Evolutionary conservation across 1,140 invertebrate species (phyloP).

Genomic region (Zeugodacus cucurbitae): DNA sequence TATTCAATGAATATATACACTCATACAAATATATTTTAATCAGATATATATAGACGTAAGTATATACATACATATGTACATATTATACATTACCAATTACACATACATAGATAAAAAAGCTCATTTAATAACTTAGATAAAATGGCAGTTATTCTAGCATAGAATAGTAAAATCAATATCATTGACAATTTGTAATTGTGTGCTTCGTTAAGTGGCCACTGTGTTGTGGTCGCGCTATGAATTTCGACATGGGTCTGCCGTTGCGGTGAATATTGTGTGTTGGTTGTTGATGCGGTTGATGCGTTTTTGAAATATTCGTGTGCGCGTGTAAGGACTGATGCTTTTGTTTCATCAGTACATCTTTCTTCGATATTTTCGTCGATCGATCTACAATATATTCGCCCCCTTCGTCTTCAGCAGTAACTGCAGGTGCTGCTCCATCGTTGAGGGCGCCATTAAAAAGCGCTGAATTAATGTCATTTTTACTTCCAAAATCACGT

Average conservation of each 20-base stretch:
- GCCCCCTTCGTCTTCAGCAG: not conserved
- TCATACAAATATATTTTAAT: slow-evolving; percentile 28
- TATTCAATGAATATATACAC: not conserved
- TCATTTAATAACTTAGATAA: slow-evolving; percentile 7
- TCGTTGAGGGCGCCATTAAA: not conserved
- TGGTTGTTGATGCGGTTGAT: not conserved
- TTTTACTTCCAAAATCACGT: not conserved
- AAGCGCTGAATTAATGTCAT: not conserved
- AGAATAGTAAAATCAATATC: slow-evolving; percentile 13
- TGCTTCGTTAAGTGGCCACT: not conserved
- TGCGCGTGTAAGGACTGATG: not conserved
- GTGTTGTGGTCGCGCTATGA: slow-evolving; percentile 12
- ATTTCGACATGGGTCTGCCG: not conserved
- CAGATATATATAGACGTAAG: not conserved
- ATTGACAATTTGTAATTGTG: slow-evolving; percentile 9
- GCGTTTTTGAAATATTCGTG: not conserved
- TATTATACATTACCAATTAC: not conserved
- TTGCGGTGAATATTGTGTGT: not conserved
- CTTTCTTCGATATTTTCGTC: not conserved
- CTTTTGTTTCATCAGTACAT: not conserved
- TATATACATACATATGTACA: not conserved
- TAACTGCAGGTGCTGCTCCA: not conserved
- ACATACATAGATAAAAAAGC: not conserved
- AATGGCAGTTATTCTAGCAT: slow-evolving; percentile 33
- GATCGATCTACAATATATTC: not conserved